Percentiles rank a stretch among this genome's conserved stretches.
phyloP scores from a whole-genome alignment of 2,797 vertebrate species.

The Clarias platycephalus region DNA sequence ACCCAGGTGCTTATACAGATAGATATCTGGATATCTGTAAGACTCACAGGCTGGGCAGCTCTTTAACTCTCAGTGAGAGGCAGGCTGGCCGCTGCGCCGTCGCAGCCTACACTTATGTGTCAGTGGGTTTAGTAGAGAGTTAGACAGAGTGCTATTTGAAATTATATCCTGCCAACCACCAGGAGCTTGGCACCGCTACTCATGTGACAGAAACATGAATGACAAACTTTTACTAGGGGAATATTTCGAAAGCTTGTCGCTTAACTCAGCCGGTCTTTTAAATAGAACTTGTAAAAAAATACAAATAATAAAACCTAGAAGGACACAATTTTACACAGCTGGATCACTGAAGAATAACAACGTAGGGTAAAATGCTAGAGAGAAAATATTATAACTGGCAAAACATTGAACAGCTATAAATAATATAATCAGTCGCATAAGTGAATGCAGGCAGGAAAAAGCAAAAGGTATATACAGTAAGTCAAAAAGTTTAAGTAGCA shows the following conservation, averaged over 20 bases:
- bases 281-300: slow-evolving; percentile 14
- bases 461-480: background rate
- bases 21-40: slow-evolving; percentile 56
- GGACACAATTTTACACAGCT: background rate
- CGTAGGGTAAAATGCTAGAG: background rate
- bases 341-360: slow-evolving; percentile 10
- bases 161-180: slow-evolving; percentile 50
- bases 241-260: slow-evolving; percentile 38
- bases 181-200: slow-evolving; percentile 56
- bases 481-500: background rate
- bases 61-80: slow-evolving; percentile 28
- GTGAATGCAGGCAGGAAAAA: background rate
- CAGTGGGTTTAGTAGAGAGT: slow-evolving; percentile 56
- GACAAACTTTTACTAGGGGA: slow-evolving; percentile 41
- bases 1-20: slow-evolving; percentile 17
- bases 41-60: slow-evolving; percentile 28
- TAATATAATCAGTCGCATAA: background rate
- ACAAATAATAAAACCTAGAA: slow-evolving; percentile 9
- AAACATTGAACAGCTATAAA: background rate
- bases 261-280: slow-evolving; percentile 19
- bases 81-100: slow-evolving; percentile 48
- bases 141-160: slow-evolving; percentile 60
- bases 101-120: slow-evolving; percentile 56
- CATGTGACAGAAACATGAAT: slow-evolving; percentile 49
- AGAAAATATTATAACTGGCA: background rate